Evolutionary conservation across 2,888 invertebrate species (phyloP), one percentile per base, ranked within the genome.

Genomic region (Cistogaster globosa): DNA sequence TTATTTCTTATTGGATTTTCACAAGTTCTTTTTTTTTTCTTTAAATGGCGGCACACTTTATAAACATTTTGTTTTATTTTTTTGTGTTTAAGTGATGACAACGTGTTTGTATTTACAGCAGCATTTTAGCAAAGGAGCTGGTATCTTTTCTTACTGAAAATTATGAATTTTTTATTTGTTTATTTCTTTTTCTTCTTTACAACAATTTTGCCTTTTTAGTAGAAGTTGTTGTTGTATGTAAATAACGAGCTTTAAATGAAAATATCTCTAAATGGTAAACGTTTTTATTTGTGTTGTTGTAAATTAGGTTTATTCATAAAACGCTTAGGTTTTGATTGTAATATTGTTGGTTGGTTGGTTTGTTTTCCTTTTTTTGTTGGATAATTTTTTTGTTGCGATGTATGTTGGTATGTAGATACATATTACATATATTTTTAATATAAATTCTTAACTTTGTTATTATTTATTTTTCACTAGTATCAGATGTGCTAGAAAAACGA

Each of bases 401-500:
- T 32, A 38, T 38, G 38, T 11, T 6, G 0, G 42, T 42, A 42
- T 60, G 18, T 58, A 14, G 2, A 26, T 26, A 26, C 26, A 26
- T 26, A 2, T 26, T 71, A 65, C 32, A 57, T 55, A 65, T 74
- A 58, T 77, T 76, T 78, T 74, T 32, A 18, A n/a, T n/a, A 71
- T 58, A 71, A 65, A 60, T 83, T 85, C 55, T 79, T 48, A 11
- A 45, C 18, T 71, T 68, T 42, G 55, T 74, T 53, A 45, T 77
- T 57, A 62, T 38, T 48, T 58, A 57, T 26, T 16, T 12, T 1
- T 4, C 14, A 48, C 16, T 18, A 7, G 9, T 48, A 90, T 91
- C 83, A 82, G 90, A 90, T 91, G 91, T 88, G 67, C 89, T 87
- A 88, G 80, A 90, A 87, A 88, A 86, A 83, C 84, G 83, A 75